These are phyloP conservation scores for Hirtodrosophila confusa DNA, from an alignment of 2,888 invertebrate genomes.

Conservation along the genomic window DNA sequence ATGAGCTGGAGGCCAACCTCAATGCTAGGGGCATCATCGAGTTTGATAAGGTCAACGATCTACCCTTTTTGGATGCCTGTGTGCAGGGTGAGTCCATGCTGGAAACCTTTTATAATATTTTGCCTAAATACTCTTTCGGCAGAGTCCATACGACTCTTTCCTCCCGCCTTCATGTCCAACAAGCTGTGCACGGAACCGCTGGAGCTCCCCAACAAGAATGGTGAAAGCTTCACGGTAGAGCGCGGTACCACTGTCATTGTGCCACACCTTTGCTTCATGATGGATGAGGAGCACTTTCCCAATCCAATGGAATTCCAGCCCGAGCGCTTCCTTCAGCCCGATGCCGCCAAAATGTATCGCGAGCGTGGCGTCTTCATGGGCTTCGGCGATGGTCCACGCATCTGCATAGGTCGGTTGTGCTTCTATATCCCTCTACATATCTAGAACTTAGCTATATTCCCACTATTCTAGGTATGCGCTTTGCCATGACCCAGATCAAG, in stretches of 20 bases:
- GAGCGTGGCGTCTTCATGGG: slow-evolving; percentile 78
- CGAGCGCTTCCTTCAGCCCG: slow-evolving; percentile 79
- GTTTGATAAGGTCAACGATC: slow-evolving; percentile 76
- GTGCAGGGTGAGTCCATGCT: slow-evolving; percentile 71
- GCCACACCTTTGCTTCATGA: slow-evolving; percentile 71
- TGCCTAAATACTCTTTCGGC: neutral
- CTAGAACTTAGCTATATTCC: neutral
- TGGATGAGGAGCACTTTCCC: slow-evolving; percentile 74
- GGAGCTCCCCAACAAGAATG: slow-evolving; percentile 71
- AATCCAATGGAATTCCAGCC: slow-evolving; percentile 77
- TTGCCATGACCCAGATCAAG: slow-evolving; percentile 81
- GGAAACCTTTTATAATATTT: neutral
- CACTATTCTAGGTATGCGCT: slow-evolving; percentile 78
- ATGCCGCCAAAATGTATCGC: slow-evolving; percentile 72
- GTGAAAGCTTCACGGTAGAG: slow-evolving; percentile 61
- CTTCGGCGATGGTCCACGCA: slow-evolving; percentile 82
- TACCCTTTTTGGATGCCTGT: slow-evolving; percentile 82
- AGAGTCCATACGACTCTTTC: slow-evolving; percentile 79
- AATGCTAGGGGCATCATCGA: slow-evolving; percentile 54
- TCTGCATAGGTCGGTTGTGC: slow-evolving; percentile 74
- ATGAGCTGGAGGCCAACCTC: slow-evolving; percentile 66
- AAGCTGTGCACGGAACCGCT: slow-evolving; percentile 76
- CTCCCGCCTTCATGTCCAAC: slow-evolving; percentile 63
- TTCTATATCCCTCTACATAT: neutral
- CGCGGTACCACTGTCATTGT: slow-evolving; percentile 64